These are phyloP conservation scores for Hyaena hyaena DNA, from an alignment of 2,113 vertebrate species.

Conservation along the genomic window DNA sequence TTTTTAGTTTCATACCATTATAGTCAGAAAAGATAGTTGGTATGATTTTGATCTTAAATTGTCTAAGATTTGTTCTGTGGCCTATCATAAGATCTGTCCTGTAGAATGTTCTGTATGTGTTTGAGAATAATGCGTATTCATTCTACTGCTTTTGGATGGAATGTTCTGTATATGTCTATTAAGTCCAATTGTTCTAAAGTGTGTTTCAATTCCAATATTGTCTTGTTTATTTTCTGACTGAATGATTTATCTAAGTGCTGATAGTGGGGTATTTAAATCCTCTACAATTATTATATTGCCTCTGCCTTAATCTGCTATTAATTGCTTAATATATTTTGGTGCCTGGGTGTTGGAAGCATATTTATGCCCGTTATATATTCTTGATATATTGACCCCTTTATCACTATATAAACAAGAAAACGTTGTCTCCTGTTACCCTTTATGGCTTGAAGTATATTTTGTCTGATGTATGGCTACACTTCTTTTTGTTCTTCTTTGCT, in stretches of 20 bases:
- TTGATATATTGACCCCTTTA: neutral
- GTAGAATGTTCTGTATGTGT: neutral
- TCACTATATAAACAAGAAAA: neutral
- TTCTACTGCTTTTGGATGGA: neutral
- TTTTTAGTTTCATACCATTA: neutral
- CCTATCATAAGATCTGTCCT: neutral
- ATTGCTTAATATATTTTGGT: neutral
- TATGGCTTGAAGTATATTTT: neutral
- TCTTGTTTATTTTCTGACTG: neutral
- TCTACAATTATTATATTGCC: neutral
- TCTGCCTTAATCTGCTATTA: neutral
- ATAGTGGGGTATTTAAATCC: neutral
- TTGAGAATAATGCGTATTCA: neutral
- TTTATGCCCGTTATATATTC: neutral
- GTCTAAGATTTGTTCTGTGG: neutral
- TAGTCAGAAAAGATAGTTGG: neutral
- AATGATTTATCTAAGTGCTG: neutral
- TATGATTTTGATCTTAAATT: neutral
- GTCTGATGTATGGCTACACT: neutral
- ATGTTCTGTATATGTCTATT: neutral
- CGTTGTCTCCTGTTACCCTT: neutral
- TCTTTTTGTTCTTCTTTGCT: neutral
- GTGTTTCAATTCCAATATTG: neutral
- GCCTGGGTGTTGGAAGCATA: neutral
- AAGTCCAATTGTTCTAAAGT: neutral